Conservation (phyloP, 2,113 vertebrate genomes). For the Turnix velox region DNA sequence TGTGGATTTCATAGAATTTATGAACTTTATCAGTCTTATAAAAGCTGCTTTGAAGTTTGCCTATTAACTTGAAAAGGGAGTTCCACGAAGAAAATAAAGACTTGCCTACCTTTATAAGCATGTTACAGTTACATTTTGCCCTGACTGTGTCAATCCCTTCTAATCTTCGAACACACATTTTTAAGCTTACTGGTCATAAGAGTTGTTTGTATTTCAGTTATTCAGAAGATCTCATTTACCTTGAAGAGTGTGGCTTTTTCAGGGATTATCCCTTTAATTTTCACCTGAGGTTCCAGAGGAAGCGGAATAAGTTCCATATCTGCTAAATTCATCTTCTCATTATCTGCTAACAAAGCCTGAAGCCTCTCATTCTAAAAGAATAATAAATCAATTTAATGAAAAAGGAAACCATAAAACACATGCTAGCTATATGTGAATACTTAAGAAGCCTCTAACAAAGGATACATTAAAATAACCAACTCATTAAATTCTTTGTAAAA, state of each 20-base stretch:
- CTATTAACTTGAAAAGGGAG: not conserved
- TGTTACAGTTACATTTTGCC: not conserved
- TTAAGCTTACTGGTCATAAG: not conserved
- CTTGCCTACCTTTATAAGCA: not conserved
- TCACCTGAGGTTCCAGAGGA: slow-evolving; percentile 93
- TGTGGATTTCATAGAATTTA: not conserved
- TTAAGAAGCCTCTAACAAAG: not conserved
- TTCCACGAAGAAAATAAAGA: not conserved
- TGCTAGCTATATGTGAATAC: not conserved
- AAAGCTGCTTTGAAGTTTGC: not conserved
- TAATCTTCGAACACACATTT: not conserved
- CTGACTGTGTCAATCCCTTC: accelerated
- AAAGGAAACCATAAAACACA: not conserved
- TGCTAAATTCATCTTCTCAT: slow-evolving; percentile 94
- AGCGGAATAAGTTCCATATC: slow-evolving; percentile 95
- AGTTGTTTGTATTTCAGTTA: not conserved
- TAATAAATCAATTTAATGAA: not conserved
- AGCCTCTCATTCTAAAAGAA: slow-evolving; percentile 87
- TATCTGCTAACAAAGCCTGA: slow-evolving; percentile 91
- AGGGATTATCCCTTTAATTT: slow-evolving; percentile 92
- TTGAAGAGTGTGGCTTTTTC: slow-evolving; percentile 97
- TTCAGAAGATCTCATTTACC: slow-evolving; percentile 66
- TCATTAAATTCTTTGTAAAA: not conserved
- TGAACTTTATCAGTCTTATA: not conserved
- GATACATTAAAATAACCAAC: not conserved